phyloP scores from a whole-genome alignment of 2,888 invertebrate species.

The Metallyticus violacea region DNA sequence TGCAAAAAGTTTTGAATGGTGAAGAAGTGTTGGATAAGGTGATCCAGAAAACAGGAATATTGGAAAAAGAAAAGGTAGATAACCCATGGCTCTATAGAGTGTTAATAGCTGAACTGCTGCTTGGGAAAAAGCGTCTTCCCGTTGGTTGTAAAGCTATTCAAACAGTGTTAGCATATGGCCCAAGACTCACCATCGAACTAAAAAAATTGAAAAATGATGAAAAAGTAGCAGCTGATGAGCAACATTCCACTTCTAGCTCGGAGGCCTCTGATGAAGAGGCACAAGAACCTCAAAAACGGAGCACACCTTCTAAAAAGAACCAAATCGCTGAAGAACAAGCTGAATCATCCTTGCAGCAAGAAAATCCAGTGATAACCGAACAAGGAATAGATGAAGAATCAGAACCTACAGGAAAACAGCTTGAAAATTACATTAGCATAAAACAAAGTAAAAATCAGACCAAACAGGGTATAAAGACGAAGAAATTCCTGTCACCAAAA shows the following conservation, averaged over 20 bases:
- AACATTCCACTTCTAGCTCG: background rate
- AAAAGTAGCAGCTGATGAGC: background rate
- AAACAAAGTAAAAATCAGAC: background rate
- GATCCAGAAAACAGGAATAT: background rate
- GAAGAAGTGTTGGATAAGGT: background rate
- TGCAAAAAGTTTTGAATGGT: background rate
- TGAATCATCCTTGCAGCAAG: too few species aligned
- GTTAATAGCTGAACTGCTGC: slow-evolving; percentile 4
- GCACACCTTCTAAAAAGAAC: background rate
- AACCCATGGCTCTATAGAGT: background rate
- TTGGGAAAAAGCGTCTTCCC: slow-evolving; percentile 1
- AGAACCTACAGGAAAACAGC: too few species aligned
- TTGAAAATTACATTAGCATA: background rate
- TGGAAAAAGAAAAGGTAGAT: background rate
- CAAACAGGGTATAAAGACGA: background rate
- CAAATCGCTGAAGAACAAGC: background rate
- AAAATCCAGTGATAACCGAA: too few species aligned
- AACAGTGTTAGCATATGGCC: background rate
- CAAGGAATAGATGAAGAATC: background rate
- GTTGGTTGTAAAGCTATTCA: background rate
- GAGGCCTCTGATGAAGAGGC: background rate
- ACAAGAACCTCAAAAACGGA: background rate
- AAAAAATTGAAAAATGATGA: background rate
- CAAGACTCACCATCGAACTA: background rate
- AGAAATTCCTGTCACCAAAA: background rate